Evolutionary conservation across 2,888 invertebrate species (phyloP).

Genomic region (Phragmatobia fuliginosa): DNA sequence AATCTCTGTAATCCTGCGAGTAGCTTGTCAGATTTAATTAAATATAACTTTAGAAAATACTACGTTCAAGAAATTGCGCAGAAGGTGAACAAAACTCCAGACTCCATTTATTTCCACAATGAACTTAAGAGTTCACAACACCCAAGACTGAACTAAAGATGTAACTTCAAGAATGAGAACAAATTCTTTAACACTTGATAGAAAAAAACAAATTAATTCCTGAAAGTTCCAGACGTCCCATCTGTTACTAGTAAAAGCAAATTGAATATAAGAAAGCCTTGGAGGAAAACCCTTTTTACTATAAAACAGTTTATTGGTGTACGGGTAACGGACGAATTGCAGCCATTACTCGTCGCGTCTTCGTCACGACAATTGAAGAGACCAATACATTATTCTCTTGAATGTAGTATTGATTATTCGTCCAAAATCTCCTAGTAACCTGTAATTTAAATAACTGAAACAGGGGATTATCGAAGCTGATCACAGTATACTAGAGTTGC

Average conservation of each 20-base stretch:
- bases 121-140: background rate
- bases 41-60: background rate
- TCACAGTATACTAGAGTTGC: too few species aligned
- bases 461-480: background rate
- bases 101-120: background rate
- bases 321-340: background rate
- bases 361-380: background rate
- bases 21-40: background rate
- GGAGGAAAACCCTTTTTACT: constrained; percentile 40
- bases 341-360: background rate
- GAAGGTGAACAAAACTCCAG: background rate
- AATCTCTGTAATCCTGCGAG: background rate
- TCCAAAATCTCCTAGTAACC: background rate
- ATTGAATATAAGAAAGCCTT: constrained; percentile 33
- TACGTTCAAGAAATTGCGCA: background rate
- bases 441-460: background rate
- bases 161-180: background rate
- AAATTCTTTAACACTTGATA: background rate
- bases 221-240: constrained; percentile 22
- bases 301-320: constrained; percentile 37
- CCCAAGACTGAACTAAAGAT: background rate
- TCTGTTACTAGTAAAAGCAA: constrained; percentile 32
- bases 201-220: constrained; percentile 7
- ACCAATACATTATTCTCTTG: constrained; percentile 1
- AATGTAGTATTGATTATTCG: background rate